phyloP scores from a whole-genome alignment of 2,113 vertebrate species.

The Acrocephalus kingi region DNA sequence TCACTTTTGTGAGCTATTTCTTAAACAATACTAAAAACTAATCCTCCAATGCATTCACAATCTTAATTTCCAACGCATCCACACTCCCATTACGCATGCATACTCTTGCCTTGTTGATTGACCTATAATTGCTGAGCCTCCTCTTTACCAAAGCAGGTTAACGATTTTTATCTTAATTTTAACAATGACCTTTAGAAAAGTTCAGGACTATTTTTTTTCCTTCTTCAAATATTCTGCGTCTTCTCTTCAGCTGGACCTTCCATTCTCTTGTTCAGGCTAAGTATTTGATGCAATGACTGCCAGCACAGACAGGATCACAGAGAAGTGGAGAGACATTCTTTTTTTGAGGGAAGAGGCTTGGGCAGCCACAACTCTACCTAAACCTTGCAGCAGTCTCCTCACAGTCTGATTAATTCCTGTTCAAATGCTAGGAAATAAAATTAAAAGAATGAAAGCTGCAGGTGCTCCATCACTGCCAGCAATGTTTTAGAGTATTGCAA shows the following conservation, averaged over 20 bases:
- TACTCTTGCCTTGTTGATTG: neutral
- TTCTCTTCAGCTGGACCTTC: neutral
- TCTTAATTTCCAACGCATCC: neutral
- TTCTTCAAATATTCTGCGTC: neutral
- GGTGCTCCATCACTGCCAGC: neutral
- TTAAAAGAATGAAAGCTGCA: slow-evolving; percentile 17
- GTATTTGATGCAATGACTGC: neutral
- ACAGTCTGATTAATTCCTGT: slow-evolving; percentile 1
- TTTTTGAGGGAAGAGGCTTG: neutral
- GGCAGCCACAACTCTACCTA: neutral
- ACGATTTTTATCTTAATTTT: neutral
- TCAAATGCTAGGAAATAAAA: slow-evolving; percentile 26
- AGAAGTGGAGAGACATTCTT: neutral
- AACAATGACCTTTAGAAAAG: neutral
- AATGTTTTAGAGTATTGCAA: neutral
- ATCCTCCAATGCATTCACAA: neutral
- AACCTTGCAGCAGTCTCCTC: neutral
- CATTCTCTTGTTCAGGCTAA: neutral
- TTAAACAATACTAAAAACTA: neutral
- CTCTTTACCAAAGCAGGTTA: neutral
- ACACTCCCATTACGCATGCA: neutral
- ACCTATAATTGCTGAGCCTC: neutral
- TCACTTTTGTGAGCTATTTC: neutral
- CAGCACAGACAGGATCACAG: neutral
- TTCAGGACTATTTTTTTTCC: neutral